Evolutionary conservation across 2,113 vertebrate genomes (phyloP).

Genomic region (Lagenorhynchus albirostris): DNA sequence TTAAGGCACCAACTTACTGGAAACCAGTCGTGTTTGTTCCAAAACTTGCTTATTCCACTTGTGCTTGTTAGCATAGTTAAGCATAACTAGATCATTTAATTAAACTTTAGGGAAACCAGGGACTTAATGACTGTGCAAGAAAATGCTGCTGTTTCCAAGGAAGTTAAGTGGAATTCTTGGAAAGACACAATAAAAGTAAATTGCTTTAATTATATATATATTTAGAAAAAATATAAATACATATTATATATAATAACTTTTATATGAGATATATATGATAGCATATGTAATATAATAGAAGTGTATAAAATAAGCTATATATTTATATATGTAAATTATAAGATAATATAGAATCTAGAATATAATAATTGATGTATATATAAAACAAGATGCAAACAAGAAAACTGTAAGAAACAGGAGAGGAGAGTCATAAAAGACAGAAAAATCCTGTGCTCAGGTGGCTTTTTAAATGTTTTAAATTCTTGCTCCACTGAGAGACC

Average conservation of each 20-base stretch:
- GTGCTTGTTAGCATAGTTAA: not conserved
- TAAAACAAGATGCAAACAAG: not conserved
- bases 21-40: not conserved
- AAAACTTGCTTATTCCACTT: not conserved
- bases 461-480: not conserved
- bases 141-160: not conserved
- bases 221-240: not conserved
- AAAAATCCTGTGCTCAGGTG: not conserved
- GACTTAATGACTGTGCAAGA: not conserved
- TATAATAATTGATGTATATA: not conserved
- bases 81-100: not conserved
- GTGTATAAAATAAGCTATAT: not conserved
- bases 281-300: not conserved
- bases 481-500: not conserved
- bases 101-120: not conserved
- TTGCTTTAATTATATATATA: not conserved
- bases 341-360: not conserved
- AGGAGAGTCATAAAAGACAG: not conserved
- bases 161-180: not conserved
- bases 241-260: not conserved
- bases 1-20: not conserved
- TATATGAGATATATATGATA: not conserved
- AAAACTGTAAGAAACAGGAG: not conserved
- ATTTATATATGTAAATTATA: not conserved
- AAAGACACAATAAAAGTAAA: not conserved